Conservation (phyloP, 2,888 invertebrate species). For the Norana najaformis region DNA sequence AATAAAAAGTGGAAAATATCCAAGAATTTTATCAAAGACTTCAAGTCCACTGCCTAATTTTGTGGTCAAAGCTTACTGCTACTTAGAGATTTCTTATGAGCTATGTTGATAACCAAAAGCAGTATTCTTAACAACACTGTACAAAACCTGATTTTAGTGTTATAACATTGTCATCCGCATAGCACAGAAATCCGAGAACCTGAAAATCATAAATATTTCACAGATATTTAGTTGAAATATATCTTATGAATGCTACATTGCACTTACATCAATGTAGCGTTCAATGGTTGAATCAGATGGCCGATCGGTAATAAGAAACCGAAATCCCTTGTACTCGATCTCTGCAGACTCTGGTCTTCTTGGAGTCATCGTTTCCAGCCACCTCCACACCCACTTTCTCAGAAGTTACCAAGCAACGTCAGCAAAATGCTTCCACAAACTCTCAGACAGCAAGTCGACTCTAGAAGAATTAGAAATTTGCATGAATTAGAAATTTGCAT, state of each 20-base stretch:
- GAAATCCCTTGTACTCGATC: conserved; percentile 94
- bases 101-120: neutral
- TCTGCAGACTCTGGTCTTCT: conserved; percentile 85
- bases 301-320: conserved; percentile 97
- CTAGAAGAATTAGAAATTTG: neutral
- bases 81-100: neutral
- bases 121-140: neutral
- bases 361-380: conserved; percentile 34
- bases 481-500: too few species aligned
- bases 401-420: neutral
- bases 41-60: neutral
- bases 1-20: too few species aligned
- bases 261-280: conserved; percentile 90
- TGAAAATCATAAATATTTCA: neutral
- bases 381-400: neutral
- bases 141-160: neutral
- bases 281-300: conserved; percentile 93
- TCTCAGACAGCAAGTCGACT: conserved; percentile 13
- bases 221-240: neutral
- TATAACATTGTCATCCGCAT: neutral
- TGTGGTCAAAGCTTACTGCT: too few species aligned
- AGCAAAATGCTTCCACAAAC: neutral
- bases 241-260: neutral
- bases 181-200: neutral
- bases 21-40: too few species aligned